Evolutionary conservation across 1,140 invertebrate genomes (phyloP), one percentile per base, ranked within the genome.

Genomic region (Atta cephalotes): DNA sequence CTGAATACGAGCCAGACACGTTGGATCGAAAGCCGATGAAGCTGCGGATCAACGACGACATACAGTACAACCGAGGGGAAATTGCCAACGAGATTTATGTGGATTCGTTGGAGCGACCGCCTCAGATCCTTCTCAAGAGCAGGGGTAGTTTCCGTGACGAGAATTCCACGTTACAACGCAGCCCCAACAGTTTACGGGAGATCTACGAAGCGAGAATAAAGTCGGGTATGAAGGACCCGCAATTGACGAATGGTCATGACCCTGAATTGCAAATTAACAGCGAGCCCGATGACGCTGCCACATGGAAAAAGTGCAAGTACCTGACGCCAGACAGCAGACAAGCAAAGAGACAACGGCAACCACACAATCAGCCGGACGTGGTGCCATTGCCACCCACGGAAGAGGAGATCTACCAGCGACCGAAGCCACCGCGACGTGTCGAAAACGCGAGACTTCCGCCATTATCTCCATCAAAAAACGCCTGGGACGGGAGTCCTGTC

Each of bases 1-100:
- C 97, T 3, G 97, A 98, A 87, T 98, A 98, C 91, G 98, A 98
- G 92, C 97, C 97, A 0, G 98, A 98, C 89, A 98, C 98, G 0
- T 93, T 98, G 35, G 98, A 98, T 91, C 95, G 98, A n/a, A 98
- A 98, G 92, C 97, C 97, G 58, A 96, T 96, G 89, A 97, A 97
- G 91, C 92, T 96, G 4, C 96, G 96, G 86, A 94, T 95, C 25
- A 95, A 95, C 85, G 92, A 90, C 2, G 91, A 94, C 49, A 87
- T 94, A 45, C 87, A 92, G 62, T 89, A 95, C 91, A 90, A 95
- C 71, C 90, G 91, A 88, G 86, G 93, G 0, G 60, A 77, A 87
- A 84, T 94, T 89, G 87, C 92, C 86, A 92, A 94, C 87, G 94
- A 96, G 94, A 89, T 92, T 87, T 96, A 95, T 88, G 92, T 96